A percentile compares a stretch with the other conserved stretches of the same genome.
Evolutionary conservation across 1,140 invertebrate species (phyloP).

Genomic region (Hylaeus anthracinus): DNA sequence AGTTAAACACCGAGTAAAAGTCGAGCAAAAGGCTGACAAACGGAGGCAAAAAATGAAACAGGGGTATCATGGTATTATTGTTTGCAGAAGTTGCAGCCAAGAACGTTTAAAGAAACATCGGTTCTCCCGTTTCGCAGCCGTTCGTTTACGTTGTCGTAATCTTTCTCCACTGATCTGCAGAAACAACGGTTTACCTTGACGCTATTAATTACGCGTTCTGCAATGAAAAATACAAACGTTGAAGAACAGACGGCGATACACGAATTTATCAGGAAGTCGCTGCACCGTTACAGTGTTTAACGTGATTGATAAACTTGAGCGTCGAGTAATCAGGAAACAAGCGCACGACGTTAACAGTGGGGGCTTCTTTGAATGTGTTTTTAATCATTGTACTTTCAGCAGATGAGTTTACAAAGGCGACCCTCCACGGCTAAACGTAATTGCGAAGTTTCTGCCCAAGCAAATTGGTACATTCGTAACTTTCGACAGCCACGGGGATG

Average conservation of each 20-base stretch:
- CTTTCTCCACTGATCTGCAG: background rate
- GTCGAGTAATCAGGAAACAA: background rate
- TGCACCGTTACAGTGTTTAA: too few species aligned
- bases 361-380: background rate
- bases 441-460: slow-evolving; percentile 41
- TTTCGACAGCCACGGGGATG: slow-evolving; percentile 54
- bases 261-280: too few species aligned
- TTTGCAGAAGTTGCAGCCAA: background rate
- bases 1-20: slow-evolving; percentile 3
- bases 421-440: slow-evolving; percentile 46
- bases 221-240: background rate
- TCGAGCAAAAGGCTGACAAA: background rate
- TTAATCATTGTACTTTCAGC: slow-evolving; percentile 34
- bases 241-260: too few species aligned
- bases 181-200: background rate
- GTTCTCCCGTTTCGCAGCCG: background rate
- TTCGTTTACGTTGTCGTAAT: background rate
- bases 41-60: background rate
- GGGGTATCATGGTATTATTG: slow-evolving; percentile 5
- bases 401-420: slow-evolving; percentile 36
- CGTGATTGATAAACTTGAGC: background rate
- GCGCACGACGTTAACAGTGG: background rate
- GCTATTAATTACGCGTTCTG: background rate
- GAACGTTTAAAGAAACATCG: slow-evolving; percentile 19
- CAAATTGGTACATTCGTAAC: slow-evolving; percentile 60